phyloP scores from a whole-genome alignment of 2,888 invertebrate species.

The Parnassius apollo region DNA sequence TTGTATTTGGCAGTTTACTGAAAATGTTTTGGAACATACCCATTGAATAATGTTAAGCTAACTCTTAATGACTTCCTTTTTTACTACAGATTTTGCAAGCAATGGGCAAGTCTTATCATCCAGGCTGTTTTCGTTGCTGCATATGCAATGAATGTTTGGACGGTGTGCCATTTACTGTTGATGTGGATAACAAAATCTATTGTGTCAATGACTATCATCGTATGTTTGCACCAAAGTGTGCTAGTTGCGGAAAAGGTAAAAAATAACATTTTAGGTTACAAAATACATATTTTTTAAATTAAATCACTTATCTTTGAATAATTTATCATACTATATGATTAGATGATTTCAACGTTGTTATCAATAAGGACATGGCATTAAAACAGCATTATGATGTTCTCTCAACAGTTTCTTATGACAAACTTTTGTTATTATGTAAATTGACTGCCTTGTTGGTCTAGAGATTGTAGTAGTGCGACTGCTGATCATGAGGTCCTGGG shows the following conservation, averaged over 20 bases:
- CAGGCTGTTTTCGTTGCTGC: conserved; percentile 99
- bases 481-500: too few species aligned
- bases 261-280: not conserved
- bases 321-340: too few species aligned
- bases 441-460: too few species aligned
- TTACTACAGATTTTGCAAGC: conserved; percentile 95
- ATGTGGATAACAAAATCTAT: conserved; percentile 98
- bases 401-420: too few species aligned
- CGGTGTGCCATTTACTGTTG: conserved; percentile 98
- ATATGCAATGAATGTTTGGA: conserved; percentile 98
- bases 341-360: too few species aligned
- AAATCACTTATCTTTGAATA: not conserved
- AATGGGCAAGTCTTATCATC: conserved; percentile 99
- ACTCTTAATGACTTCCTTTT: not conserved
- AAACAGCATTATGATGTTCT: too few species aligned
- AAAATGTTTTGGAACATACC: not conserved
- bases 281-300: too few species aligned
- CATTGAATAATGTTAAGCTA: conserved; percentile 25
- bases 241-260: conserved; percentile 95
- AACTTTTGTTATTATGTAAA: too few species aligned
- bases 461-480: too few species aligned
- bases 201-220: conserved; percentile 99
- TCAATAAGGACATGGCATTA: too few species aligned
- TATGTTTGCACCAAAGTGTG: conserved; percentile 99
- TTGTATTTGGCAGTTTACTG: too few species aligned